A percentile compares a stretch with the other conserved stretches of the same genome.
Conservation (phyloP, 2,888 invertebrate species). For the Amblyjoppa fuscipennis region DNA sequence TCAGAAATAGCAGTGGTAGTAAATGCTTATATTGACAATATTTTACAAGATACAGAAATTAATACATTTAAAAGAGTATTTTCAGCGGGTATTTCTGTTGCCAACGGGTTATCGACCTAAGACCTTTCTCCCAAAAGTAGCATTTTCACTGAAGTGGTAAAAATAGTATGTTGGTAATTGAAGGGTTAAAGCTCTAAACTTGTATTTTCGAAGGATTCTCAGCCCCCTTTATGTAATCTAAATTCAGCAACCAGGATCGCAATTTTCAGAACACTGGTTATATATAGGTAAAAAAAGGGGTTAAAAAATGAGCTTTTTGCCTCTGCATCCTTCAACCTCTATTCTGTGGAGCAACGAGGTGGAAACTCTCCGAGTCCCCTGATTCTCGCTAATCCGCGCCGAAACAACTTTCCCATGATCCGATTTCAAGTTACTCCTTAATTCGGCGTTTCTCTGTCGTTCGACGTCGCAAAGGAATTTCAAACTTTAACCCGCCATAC, state of each 20-base stretch:
- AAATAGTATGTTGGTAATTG: no score
- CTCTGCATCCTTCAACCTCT: not conserved
- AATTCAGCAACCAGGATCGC: not conserved
- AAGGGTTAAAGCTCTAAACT: not conserved
- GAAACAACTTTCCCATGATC: slow-evolving; percentile 18
- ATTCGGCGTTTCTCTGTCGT: slow-evolving; percentile 10
- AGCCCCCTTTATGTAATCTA: not conserved
- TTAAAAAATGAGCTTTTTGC: not conserved
- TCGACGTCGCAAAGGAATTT: slow-evolving; percentile 22
- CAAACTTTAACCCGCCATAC: slow-evolving; percentile 2
- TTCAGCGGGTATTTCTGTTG: no score
- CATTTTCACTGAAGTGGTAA: no score
- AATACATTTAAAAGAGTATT: no score
- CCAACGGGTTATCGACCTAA: no score
- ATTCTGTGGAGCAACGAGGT: not conserved
- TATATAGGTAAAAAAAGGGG: not conserved
- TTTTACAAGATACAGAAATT: no score
- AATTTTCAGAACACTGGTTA: not conserved
- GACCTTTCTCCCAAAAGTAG: no score
- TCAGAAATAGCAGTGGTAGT: no score
- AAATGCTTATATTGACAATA: no score
- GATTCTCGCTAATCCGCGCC: slow-evolving; percentile 1
- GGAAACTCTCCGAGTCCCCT: not conserved
- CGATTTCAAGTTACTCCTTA: slow-evolving; percentile 30
- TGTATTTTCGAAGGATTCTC: not conserved